Evolutionary conservation across 2,888 invertebrate genomes (phyloP).

Genomic region (Lasiommata megera): DNA sequence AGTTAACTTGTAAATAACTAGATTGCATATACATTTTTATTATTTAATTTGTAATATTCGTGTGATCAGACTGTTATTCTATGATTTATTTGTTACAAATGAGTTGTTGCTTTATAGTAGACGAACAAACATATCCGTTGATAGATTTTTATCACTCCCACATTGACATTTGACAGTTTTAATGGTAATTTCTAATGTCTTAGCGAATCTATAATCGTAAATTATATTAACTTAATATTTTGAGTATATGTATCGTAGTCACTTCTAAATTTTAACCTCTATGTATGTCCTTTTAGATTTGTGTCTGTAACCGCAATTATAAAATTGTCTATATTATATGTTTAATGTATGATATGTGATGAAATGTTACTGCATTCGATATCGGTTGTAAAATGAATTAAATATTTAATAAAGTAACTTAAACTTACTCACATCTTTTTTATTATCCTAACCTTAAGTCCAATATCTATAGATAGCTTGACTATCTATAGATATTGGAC

Average conservation of each 20-base stretch:
- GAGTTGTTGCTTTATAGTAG: conserved; percentile 76
- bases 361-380: conserved; percentile 74
- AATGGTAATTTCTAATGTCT: conserved; percentile 33
- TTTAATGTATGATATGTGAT: conserved; percentile 70
- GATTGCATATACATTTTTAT: conserved; percentile 71
- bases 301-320: conserved; percentile 71
- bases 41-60: conserved; percentile 80
- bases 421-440: conserved; percentile 21
- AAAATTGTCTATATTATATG: conserved; percentile 50
- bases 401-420: conserved; percentile 79
- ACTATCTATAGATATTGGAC: no score
- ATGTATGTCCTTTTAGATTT: conserved; percentile 57
- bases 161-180: conserved; percentile 57
- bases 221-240: conserved; percentile 21
- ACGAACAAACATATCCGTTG: conserved; percentile 73
- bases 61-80: conserved; percentile 80
- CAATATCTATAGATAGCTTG: no score
- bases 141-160: conserved; percentile 48
- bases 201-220: conserved; percentile 26
- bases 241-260: conserved; percentile 51
- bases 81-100: conserved; percentile 79
- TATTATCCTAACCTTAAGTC: background rate
- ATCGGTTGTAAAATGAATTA: conserved; percentile 73
- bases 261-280: conserved; percentile 48
- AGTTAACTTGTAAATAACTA: conserved; percentile 80